Evolutionary conservation across 2,797 vertebrate species (phyloP), one percentile per base, ranked within the genome.

Genomic region (Adrianichthys oophorus): DNA sequence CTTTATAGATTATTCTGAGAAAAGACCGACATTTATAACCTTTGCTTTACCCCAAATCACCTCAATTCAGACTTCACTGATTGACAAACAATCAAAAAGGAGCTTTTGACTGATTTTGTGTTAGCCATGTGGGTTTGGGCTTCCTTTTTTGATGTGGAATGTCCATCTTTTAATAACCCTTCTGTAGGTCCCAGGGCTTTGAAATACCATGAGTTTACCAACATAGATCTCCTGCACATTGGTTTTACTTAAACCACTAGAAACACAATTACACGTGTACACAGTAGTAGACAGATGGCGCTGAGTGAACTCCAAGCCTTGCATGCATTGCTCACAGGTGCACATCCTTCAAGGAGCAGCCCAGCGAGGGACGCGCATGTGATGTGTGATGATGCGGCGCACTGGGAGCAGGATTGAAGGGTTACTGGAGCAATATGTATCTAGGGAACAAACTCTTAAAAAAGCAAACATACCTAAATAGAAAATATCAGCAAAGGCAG

Each of bases 351-450:
- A n/a, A 13, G 41, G 46, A 37, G 53, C n/a, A 48, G 6, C 29
- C 65, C 41, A 40, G 19, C 56, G 56, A 47, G 41, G 26, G 51
- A 62, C 14, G 53, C 48, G 57, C 59, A 42, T 64, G 64, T 70
- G 47, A 59, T 52, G 50, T 60, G 48, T 63, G 70, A 74, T 56
- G 55, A 68, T 74, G 62, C 54, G 74, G 29, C 65, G 29, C 58
- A 72, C 43, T 2, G 70, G 74, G 72, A 85, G 67, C 50, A 47
- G n/a, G 54, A 40, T 32, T 62, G 72, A 58, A 58, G 41, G 64
- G 81, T 80, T 76, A 76, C 67, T 78, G 68, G 61, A 67, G 53
- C 68, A 72, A 64, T 66, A 49, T 49, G 21, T 49, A 52, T 41
- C 41, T 15, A 7, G n/a, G 18, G 17, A 65, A 49, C 23, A 37